A percentile compares a stretch with the other conserved stretches of the same genome.
These are phyloP conservation scores for Caprella mutica DNA, from an alignment of 2,888 invertebrate genomes.

Conservation along the genomic window DNA sequence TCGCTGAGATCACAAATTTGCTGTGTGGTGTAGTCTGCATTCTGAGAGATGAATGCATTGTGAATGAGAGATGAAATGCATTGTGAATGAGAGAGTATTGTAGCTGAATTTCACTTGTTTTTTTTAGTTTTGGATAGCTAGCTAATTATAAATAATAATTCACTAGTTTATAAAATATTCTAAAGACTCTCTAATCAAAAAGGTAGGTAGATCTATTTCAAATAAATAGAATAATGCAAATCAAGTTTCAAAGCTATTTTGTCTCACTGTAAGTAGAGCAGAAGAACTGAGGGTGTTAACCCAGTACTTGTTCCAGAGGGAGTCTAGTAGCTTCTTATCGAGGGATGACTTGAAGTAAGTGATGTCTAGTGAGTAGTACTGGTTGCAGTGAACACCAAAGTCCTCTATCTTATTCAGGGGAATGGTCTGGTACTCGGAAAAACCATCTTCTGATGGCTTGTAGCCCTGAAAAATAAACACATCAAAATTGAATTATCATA, in stretches of 20 bases:
- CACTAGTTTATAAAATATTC: no score
- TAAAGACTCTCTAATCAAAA: no score
- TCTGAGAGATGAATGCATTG: conserved; percentile 53
- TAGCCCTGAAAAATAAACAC: conserved; percentile 67
- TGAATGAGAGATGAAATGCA: conserved; percentile 51
- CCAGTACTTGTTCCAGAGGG: conserved; percentile 99
- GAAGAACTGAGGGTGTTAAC: conserved; percentile 96
- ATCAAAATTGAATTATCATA: no score
- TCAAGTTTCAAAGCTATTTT: no score
- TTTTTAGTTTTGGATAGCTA: no score
- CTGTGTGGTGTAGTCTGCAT: conserved; percentile 94
- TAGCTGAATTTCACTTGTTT: no score
- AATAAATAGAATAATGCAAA: not conserved
- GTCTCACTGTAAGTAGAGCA: conserved; percentile 66
- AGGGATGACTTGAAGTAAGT: conserved; percentile 95
- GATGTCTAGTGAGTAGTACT: conserved; percentile 93
- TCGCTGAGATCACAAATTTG: conserved; percentile 96
- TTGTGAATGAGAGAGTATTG: no score
- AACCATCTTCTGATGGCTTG: conserved; percentile 96
- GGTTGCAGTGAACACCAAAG: conserved; percentile 98
- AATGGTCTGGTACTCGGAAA: conserved; percentile 97
- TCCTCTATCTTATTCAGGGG: conserved; percentile 99
- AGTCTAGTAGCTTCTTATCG: conserved; percentile 75
- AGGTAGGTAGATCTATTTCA: no score
- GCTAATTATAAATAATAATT: no score